Percentiles rank a stretch among this genome's conserved stretches.
phyloP scores from a whole-genome alignment of 1,140 invertebrate genomes.

The Pseudobourletiella spinata region DNA sequence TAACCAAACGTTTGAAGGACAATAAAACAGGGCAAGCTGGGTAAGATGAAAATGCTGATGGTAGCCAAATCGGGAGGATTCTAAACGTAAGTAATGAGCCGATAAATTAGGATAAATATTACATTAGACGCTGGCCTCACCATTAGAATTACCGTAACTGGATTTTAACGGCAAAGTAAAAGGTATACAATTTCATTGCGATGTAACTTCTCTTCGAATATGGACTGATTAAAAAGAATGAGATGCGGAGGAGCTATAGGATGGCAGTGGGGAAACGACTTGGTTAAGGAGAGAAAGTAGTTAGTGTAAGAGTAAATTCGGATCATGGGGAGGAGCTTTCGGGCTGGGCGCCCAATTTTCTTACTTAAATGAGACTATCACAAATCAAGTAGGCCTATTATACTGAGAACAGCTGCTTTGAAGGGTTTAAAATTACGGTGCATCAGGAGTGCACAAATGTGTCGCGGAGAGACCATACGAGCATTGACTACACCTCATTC shows the following conservation, averaged over 20 bases:
- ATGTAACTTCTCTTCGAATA: background rate
- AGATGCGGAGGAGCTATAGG: too few species aligned
- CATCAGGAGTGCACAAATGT: background rate
- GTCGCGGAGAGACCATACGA: too few species aligned
- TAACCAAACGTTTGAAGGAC: background rate
- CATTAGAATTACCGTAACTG: background rate
- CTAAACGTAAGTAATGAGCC: background rate
- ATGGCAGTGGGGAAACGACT: too few species aligned
- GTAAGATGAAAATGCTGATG: background rate
- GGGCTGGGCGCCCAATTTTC: background rate
- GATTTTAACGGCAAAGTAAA: background rate
- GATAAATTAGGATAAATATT: background rate
- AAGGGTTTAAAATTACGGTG: background rate
- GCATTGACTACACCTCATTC: too few species aligned
- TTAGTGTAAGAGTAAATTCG: background rate
- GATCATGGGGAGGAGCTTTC: background rate
- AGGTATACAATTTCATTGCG: background rate
- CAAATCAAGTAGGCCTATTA: too few species aligned
- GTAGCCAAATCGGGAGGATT: background rate
- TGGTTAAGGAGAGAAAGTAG: background rate
- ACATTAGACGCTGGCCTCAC: background rate
- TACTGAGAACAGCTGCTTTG: too few species aligned
- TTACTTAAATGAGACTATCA: too few species aligned
- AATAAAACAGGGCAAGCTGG: background rate
- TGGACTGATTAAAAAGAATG: too few species aligned